phyloP scores from a whole-genome alignment of 2,888 invertebrate species.

The Buathra laborator region DNA sequence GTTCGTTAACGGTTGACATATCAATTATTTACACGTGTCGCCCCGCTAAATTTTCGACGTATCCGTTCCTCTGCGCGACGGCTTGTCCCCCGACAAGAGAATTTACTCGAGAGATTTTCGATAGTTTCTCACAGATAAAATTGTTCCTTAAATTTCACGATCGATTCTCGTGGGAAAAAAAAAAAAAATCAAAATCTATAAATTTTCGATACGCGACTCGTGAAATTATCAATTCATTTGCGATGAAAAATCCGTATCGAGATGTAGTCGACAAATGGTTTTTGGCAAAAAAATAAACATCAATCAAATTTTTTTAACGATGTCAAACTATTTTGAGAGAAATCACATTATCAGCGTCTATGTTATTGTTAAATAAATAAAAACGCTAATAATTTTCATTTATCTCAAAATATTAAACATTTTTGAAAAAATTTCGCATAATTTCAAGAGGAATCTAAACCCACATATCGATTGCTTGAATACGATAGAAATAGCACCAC shows the following conservation, averaged over 20 bases:
- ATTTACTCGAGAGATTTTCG: neutral
- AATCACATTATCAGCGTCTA: no score
- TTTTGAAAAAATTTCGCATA: no score
- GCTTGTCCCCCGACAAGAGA: neutral
- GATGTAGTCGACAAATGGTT: no score
- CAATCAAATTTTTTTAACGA: no score
- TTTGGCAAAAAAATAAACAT: no score
- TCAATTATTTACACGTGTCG: conserved; percentile 54
- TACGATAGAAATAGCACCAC: no score
- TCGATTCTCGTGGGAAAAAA: neutral
- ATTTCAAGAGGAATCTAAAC: no score
- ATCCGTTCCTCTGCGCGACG: neutral
- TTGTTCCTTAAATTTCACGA: neutral
- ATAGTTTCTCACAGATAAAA: neutral
- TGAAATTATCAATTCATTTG: neutral
- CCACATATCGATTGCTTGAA: no score
- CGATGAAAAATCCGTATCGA: neutral
- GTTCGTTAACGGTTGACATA: conserved; percentile 22
- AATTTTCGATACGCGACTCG: neutral
- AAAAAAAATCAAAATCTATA: neutral
- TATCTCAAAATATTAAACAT: no score
- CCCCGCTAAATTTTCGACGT: conserved; percentile 7
- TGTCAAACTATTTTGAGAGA: no score
- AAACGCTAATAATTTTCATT: no score
- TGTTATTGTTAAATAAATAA: no score